Evolutionary conservation across 2,797 vertebrate genomes (phyloP).

Genomic region (Diplodus puntazzo): DNA sequence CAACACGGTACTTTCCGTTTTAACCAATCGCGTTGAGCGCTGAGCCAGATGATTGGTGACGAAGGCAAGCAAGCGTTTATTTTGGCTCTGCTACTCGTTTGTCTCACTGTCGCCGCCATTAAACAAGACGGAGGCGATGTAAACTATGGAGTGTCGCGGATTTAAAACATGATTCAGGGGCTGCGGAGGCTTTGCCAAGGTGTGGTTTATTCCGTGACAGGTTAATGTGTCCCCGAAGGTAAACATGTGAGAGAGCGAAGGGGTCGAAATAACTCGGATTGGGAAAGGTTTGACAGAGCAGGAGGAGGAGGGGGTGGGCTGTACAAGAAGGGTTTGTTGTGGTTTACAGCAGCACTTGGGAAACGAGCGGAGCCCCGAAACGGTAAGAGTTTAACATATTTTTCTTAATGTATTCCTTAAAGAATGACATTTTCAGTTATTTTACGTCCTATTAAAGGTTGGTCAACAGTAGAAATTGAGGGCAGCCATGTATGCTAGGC

Average conservation of each 20-base stretch:
- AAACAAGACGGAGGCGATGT: slow-evolving; percentile 74
- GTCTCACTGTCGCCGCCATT: slow-evolving; percentile 87
- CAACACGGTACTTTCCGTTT: slow-evolving; percentile 41
- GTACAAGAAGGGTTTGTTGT: slow-evolving; percentile 80
- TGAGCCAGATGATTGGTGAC: slow-evolving; percentile 83
- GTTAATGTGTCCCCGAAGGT: slow-evolving; percentile 58
- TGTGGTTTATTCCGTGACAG: slow-evolving; percentile 33
- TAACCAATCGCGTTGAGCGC: slow-evolving; percentile 66
- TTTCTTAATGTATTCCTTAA: neutral
- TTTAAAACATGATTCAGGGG: slow-evolving; percentile 66
- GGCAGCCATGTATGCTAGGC: slow-evolving; percentile 30
- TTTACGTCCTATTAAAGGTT: neutral
- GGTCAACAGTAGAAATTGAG: neutral
- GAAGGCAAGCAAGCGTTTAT: slow-evolving; percentile 82
- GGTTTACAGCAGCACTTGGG: slow-evolving; percentile 64
- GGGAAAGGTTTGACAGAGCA: slow-evolving; percentile 76
- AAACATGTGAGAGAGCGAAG: slow-evolving; percentile 78
- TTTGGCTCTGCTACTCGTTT: slow-evolving; percentile 84
- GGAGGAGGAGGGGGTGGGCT: slow-evolving; percentile 57
- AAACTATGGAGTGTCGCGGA: slow-evolving; percentile 74
- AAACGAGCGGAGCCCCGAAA: slow-evolving; percentile 61
- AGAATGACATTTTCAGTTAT: neutral
- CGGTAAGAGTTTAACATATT: slow-evolving; percentile 65
- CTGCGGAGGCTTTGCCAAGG: slow-evolving; percentile 36
- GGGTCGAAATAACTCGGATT: slow-evolving; percentile 61